Percentiles rank a stretch among this genome's conserved stretches.
Evolutionary conservation across 2,888 invertebrate species (phyloP).

Genomic region (Drosophila phalerata): DNA sequence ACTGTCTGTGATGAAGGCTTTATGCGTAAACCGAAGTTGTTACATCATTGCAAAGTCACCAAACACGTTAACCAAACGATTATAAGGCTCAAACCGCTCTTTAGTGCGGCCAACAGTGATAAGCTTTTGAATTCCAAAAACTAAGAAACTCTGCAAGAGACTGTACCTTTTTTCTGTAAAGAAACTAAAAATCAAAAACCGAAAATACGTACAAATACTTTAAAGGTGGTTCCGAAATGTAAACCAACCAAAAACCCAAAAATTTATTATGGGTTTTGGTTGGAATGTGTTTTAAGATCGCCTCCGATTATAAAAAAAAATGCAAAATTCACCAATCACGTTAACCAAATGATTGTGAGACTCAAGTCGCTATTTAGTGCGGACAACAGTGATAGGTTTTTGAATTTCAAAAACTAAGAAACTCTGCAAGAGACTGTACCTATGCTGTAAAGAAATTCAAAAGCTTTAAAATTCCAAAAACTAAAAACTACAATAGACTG

Average conservation of each 20-base stretch:
- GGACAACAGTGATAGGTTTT: slow-evolving; percentile 41
- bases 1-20: slow-evolving; percentile 92
- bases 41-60: slow-evolving; percentile 89
- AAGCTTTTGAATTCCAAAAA: slow-evolving; percentile 21
- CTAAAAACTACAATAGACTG: no score
- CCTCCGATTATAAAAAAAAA: no score
- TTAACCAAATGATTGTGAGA: slow-evolving; percentile 93
- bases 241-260: no score
- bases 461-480: no score
- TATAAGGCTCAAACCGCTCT: slow-evolving; percentile 92
- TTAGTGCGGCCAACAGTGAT: slow-evolving; percentile 79
- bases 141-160: background rate
- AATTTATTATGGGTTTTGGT: no score
- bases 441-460: background rate
- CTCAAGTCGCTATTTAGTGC: slow-evolving; percentile 90
- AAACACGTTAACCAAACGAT: slow-evolving; percentile 92
- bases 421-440: background rate
- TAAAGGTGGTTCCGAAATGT: no score
- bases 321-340: slow-evolving; percentile 86
- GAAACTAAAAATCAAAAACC: no score
- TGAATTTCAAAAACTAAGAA: background rate
- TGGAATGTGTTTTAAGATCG: no score
- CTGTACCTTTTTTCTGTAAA: background rate
- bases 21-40: slow-evolving; percentile 92
- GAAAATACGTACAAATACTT: no score